Evolutionary conservation across 2,113 vertebrate genomes (phyloP), one percentile per base, ranked within the genome.

Genomic region (Trogon surrucura): DNA sequence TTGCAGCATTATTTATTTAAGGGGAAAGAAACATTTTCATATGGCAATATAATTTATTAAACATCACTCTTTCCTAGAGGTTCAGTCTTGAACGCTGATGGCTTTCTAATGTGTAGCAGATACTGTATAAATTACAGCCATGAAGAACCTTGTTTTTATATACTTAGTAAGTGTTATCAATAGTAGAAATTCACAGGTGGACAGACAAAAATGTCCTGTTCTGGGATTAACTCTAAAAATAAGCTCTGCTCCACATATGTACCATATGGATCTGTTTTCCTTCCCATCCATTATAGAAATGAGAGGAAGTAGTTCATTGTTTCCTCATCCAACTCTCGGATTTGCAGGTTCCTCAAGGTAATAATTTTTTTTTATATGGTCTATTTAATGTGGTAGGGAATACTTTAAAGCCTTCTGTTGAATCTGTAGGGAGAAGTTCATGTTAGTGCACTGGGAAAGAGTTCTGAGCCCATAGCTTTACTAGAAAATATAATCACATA

Each of bases 21-120:
- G 71, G 60, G 50, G 27, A 16, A 62, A 80, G 86, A 93, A 66
- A 27, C 62, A 72, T 95, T 66, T 92, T 95, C 92, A 85, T 38
- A 89, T 73, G 67, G 69, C 81, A 92, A 77, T 94, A 87, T 65
- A 92, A 95, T 96, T 95, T 97, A 92, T 94, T 96, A 89, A 96
- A 36, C 51, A 30, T 69, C 81, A 27, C 57, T 94, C 79, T 95
- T 89, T 97, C 79, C 73, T 91, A 38, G 26, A 82, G 67, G 38
- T 85, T 94, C 64, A 20, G 6, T 80, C 94, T 89, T 89, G 88
- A 91, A 47, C 65, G 20, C 51, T 93, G 75, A 92, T 95, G 89
- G 48, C 81, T 96, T 95, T 93, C 91, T 97, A 72, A 80, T 96
- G 34, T 81, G 47, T 94, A 89, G 86, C 88, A 93, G 80, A 92